phyloP scores from a whole-genome alignment of 2,113 vertebrate species.

The rat (Rattus norvegicus) region DNA sequence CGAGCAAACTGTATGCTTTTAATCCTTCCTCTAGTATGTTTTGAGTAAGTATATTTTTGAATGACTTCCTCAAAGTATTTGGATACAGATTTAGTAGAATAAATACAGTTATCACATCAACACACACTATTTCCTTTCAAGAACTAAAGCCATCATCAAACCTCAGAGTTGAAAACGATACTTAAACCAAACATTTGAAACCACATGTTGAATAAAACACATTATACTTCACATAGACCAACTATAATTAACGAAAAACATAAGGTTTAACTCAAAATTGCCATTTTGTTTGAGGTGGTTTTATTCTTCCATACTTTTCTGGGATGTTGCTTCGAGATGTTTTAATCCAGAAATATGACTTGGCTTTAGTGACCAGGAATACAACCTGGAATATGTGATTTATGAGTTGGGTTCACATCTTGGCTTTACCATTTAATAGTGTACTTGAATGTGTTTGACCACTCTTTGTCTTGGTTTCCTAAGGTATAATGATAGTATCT shows the following conservation, averaged over 20 bases:
- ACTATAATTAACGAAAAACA: slow-evolving; percentile 72
- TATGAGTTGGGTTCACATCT: background rate
- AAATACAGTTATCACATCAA: slow-evolving; percentile 57
- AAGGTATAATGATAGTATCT: background rate
- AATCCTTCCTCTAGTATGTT: slow-evolving; percentile 28
- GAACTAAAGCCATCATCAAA: slow-evolving; percentile 60
- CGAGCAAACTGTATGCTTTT: background rate
- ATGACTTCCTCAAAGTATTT: slow-evolving; percentile 58
- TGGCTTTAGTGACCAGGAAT: slow-evolving; percentile 20
- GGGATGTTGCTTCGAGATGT: slow-evolving; percentile 31
- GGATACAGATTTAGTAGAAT: slow-evolving; percentile 53
- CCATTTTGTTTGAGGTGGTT: slow-evolving; percentile 55
- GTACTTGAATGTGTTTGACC: background rate
- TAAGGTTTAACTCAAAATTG: slow-evolving; percentile 60
- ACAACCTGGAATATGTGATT: background rate
- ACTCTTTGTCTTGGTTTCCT: background rate
- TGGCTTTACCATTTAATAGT: slow-evolving; percentile 48
- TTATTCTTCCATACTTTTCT: slow-evolving; percentile 63
- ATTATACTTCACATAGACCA: slow-evolving; percentile 51
- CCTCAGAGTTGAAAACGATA: slow-evolving; percentile 64
- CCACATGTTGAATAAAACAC: slow-evolving; percentile 57
- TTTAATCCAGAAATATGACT: slow-evolving; percentile 65
- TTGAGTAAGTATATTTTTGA: slow-evolving; percentile 59
- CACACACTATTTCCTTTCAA: slow-evolving; percentile 38
- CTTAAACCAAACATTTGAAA: slow-evolving; percentile 67